A percentile compares a stretch with the other conserved stretches of the same genome.
Conservation (phyloP, 2,888 invertebrate species). For the Limenitis camilla region DNA sequence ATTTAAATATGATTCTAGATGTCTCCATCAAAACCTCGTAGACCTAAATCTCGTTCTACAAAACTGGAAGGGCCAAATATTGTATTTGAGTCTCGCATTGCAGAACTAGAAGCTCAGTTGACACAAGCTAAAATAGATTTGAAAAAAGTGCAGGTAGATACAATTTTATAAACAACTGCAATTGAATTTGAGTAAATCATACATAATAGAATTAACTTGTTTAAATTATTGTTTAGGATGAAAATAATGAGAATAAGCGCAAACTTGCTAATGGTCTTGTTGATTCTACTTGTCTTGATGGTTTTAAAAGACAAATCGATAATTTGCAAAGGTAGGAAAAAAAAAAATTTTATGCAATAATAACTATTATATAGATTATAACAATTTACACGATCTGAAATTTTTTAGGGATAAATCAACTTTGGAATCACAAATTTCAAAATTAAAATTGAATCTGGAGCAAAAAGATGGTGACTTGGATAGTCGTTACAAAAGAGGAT, state of each 20-base stretch:
- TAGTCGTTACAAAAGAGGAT: constrained; percentile 77
- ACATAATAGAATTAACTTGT: background rate
- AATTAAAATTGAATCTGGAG: constrained; percentile 78
- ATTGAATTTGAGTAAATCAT: background rate
- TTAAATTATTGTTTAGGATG: constrained; percentile 44
- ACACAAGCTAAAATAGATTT: constrained; percentile 85
- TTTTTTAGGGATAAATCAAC: constrained; percentile 77
- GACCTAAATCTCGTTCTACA: constrained; percentile 43
- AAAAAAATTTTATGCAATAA: background rate
- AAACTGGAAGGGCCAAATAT: constrained; percentile 84
- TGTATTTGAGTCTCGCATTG: constrained; percentile 88
- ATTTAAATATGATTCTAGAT: constrained; percentile 30
- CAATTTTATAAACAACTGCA: background rate
- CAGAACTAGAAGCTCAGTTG: constrained; percentile 88
- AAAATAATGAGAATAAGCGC: constrained; percentile 67
- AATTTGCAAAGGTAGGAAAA: constrained; percentile 76
- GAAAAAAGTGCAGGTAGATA: constrained; percentile 77
- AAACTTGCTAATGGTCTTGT: constrained; percentile 67
- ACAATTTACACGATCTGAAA: background rate
- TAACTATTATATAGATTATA: background rate
- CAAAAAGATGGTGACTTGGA: constrained; percentile 78
- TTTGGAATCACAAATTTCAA: constrained; percentile 80
- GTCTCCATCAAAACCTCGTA: constrained; percentile 52
- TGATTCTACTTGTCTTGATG: constrained; percentile 74
- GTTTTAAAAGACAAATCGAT: constrained; percentile 81